Base-by-base conservation (phyloP, 1,140 invertebrate species). In the Pemphigus obesinymphae region DNA sequence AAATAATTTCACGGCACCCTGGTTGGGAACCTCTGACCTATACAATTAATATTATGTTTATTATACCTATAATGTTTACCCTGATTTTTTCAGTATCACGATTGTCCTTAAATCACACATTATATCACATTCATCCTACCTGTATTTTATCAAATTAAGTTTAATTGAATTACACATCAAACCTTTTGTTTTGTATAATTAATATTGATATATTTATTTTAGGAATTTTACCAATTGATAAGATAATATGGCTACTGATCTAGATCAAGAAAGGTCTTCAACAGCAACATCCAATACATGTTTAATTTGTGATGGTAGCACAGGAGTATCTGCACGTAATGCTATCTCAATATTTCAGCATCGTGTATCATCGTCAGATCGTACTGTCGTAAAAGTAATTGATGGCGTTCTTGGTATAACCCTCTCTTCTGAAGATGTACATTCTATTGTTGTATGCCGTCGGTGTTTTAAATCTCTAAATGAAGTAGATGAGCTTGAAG, bases 381-480 rank as follows among this genome's bases (percentile, higher is more conserved):
- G 88, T 82, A 85, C 88, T 23, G 86, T 91, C 26, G 85, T 86
- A 20, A 84, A 87, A 82, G 85, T 87, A 11, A 88, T 92, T 84
- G 87, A 86, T 70, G 84, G 86, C 53, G 85, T 91, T n/a, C 85
- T 91, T 50, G 87, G 89, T 45, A 87, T 85, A 68, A 86, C 89
- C 80, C 84, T 91, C 7, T 88, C 85, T 45, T 86, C 88, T 84
- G 86, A 89, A 8, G 85, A 86, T 82, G 87, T 88, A 3, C 90
- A 90, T 84, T 89, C 89, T 29, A 85, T 86, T 70, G 85, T 91
- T 31, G 85, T 92, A 26, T 92, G 91, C 85, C 91, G 90, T 86
- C 91, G 91, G 84, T 92, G 91, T 84, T 91, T 87, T 83, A 90
- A 90, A 86, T 84, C 90, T 40, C 87, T 91, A 72, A 88, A 89